Evolutionary conservation across 2,888 invertebrate species (phyloP), one percentile per base, ranked within the genome.

Genomic region (Ischnus inquisitorius): DNA sequence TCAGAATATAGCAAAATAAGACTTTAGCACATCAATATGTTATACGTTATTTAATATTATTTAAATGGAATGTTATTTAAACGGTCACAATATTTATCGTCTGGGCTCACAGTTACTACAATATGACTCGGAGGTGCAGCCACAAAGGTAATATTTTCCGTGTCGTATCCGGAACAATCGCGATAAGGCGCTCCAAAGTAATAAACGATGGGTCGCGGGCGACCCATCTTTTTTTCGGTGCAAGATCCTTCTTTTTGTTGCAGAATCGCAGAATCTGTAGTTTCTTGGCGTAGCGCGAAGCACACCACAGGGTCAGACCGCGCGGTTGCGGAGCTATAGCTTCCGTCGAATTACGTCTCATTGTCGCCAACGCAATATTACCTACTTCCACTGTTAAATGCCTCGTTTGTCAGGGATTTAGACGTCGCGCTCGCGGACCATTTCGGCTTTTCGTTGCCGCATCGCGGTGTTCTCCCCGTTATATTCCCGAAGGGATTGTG

Each of bases 401-500:
- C 46, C 75, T 79, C 79, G 69, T 75, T 83, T 69, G 64, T 79
- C 57, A 57, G 39, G 57, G 69, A 79, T 79, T 83, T 69, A 62
- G 65, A 75, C 64, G 28, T 54, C 39, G 64, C 19, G 64, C 46
- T 22, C 64, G 43, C 16, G 4, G 19, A n/a, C 68, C 60, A 71
- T 72, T 75, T 22, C 77, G 77, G 67, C 54, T 68, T 77, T 43
- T 77, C 54, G 54, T 54, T 60, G 48, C n/a, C 16, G 34, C 34
- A 6, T 34, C 34, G 34, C n/a, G 34, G 34, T 34, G 34, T 34
- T 4, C 34, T 6, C 5, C 5, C 34, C 6, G 67, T n/a, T 39
- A 51, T 25, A 22, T 41, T 65, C n/a, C n/a, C 54, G 22, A 12
- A 39, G 25, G 25, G 22, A 62, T 62, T 41, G 22, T 25, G 22